A percentile compares a stretch with the other conserved stretches of the same genome.
These are phyloP conservation scores for Lepilemur septentrionalis DNA, from an alignment of 2,797 vertebrate genomes.

Conservation along the genomic window DNA sequence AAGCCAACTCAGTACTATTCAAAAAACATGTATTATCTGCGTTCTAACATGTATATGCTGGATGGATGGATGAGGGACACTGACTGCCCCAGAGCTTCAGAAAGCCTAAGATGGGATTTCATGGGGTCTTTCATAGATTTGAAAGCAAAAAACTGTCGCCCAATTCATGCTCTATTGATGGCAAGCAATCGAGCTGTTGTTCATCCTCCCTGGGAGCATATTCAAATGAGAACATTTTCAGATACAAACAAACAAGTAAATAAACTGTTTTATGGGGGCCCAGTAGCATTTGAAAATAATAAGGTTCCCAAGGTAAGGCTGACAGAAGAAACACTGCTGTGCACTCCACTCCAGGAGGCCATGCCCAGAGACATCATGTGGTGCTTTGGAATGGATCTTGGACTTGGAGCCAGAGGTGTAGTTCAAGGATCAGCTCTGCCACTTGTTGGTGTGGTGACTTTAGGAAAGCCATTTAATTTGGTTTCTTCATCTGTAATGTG, in stretches of 20 bases:
- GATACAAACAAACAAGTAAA: neutral
- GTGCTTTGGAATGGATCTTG: neutral
- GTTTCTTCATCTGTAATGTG: neutral
- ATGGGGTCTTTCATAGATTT: neutral
- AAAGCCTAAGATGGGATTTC: neutral
- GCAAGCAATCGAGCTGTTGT: neutral
- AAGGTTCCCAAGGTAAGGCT: neutral
- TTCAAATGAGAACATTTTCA: constrained; percentile 10
- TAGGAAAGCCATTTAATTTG: neutral
- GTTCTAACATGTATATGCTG: neutral
- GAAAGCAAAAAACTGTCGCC: neutral
- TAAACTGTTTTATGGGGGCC: neutral
- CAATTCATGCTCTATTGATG: neutral
- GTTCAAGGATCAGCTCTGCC: neutral
- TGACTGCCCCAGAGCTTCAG: neutral
- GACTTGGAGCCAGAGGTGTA: neutral
- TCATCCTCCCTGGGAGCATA: neutral
- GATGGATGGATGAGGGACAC: neutral
- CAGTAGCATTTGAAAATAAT: neutral
- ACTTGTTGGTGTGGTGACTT: neutral
- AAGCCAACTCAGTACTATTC: neutral
- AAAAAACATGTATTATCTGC: neutral
- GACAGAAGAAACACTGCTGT: neutral
- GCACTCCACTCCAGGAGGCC: neutral
- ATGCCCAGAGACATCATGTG: neutral